Evolutionary conservation across 2,113 vertebrate species (phyloP).

Genomic region (Proteles cristata): DNA sequence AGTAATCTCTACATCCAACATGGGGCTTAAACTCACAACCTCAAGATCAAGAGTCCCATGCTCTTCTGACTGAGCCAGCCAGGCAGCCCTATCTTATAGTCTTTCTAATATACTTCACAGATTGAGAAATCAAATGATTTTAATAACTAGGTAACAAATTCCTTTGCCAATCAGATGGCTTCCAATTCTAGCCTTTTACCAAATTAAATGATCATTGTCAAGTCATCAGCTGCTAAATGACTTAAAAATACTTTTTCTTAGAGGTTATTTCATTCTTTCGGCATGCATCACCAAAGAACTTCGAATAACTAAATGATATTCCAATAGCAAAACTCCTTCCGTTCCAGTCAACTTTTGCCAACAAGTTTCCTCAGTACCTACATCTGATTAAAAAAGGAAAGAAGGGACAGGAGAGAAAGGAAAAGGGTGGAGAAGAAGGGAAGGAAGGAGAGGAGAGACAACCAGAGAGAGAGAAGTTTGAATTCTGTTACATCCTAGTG

Average conservation of each 20-base stretch:
- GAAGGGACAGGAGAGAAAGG: fast-evolving
- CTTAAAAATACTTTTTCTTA: not conserved
- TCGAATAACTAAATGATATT: constrained; percentile 25
- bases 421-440: too few relatives aligned
- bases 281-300: not conserved
- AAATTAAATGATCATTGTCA: constrained; percentile 12
- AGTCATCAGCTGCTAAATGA: not conserved
- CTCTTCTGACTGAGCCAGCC: too few relatives aligned
- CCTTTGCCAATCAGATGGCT: constrained; percentile 18
- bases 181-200: constrained; percentile 19
- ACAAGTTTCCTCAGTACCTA: not conserved
- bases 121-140: constrained; percentile 43
- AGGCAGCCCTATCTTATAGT: not conserved
- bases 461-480: not conserved
- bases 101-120: not conserved
- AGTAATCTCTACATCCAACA: too few relatives aligned
- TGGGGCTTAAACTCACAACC: too few relatives aligned
- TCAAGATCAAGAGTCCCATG: too few relatives aligned
- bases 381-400: constrained; percentile 8
- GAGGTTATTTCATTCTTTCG: not conserved
- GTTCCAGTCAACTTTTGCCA: not conserved
- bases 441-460: not conserved
- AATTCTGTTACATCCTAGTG: not conserved
- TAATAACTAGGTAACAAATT: not conserved
- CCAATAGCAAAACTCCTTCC: not conserved